A percentile compares a stretch with the other conserved stretches of the same genome.
phyloP scores from a whole-genome alignment of 2,797 vertebrate genomes.

The Cichlasoma orientale region DNA sequence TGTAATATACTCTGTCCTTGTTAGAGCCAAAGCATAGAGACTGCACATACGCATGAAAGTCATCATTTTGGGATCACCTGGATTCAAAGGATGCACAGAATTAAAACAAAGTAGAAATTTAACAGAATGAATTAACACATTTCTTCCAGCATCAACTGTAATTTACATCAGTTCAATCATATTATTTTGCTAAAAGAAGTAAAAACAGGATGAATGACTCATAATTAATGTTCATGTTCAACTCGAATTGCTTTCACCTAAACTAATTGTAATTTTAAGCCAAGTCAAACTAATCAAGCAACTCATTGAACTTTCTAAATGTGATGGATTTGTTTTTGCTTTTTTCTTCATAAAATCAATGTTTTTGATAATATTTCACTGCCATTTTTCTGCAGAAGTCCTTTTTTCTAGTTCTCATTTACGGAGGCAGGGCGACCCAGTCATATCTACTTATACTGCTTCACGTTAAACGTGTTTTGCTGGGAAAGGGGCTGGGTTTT shows the following conservation, averaged over 20 bases:
- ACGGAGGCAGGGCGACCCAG: too few species aligned
- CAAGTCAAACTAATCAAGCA: background rate
- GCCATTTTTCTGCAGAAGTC: background rate
- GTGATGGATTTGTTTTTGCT: background rate
- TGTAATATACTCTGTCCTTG: background rate
- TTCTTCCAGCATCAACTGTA: slow-evolving; percentile 16
- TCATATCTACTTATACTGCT: too few species aligned
- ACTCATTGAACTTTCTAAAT: background rate
- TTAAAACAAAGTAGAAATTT: slow-evolving; percentile 39
- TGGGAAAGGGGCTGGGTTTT: background rate
- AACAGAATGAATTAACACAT: slow-evolving; percentile 28
- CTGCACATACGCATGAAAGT: background rate
- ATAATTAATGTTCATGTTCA: background rate
- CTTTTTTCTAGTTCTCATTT: background rate
- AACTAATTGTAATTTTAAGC: background rate
- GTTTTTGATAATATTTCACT: background rate
- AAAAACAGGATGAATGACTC: slow-evolving; percentile 2
- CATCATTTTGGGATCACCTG: slow-evolving; percentile 3
- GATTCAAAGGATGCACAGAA: slow-evolving; percentile 20
- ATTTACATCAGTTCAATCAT: slow-evolving; percentile 18
- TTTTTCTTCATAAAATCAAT: background rate
- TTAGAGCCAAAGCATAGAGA: background rate
- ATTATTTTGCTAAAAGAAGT: slow-evolving; percentile 26
- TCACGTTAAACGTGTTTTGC: background rate
- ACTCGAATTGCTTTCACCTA: background rate